Conservation (phyloP, 2,888 invertebrate genomes). For the Bembecia ichneumoniformis region DNA sequence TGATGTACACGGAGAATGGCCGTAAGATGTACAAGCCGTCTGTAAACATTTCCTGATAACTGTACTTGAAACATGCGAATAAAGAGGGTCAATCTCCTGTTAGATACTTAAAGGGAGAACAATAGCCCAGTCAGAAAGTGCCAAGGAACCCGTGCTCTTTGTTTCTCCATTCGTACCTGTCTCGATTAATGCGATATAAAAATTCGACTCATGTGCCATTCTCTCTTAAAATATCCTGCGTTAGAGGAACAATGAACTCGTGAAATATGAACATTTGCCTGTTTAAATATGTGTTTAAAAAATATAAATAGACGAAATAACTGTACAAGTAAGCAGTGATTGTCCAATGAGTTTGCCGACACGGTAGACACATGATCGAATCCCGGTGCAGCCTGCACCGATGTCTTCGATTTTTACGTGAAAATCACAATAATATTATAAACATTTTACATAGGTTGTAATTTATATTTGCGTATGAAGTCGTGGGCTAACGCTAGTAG, state of each 20-base stretch:
- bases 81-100: conserved; percentile 56
- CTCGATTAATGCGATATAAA: conserved; percentile 56
- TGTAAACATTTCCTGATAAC: too few relatives aligned
- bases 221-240: conserved; percentile 57
- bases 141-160: conserved; percentile 45
- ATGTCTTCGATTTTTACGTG: too few relatives aligned
- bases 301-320: not conserved
- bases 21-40: too few relatives aligned
- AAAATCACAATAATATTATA: too few relatives aligned
- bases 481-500: too few relatives aligned
- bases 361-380: too few relatives aligned
- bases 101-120: conserved; percentile 36
- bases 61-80: conserved; percentile 28
- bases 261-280: not conserved
- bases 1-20: too few relatives aligned
- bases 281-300: not conserved
- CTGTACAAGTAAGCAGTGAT: too few relatives aligned
- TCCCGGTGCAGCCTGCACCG: too few relatives aligned
- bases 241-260: conserved; percentile 54
- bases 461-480: too few relatives aligned
- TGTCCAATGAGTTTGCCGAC: too few relatives aligned
- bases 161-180: conserved; percentile 38
- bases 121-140: conserved; percentile 54
- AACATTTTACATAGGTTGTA: too few relatives aligned
- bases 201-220: conserved; percentile 54